Percentiles rank a stretch among this genome's conserved stretches.
These are phyloP conservation scores for Dromaius novaehollandiae DNA, from an alignment of 2,113 vertebrate genomes.

Conservation along the genomic window DNA sequence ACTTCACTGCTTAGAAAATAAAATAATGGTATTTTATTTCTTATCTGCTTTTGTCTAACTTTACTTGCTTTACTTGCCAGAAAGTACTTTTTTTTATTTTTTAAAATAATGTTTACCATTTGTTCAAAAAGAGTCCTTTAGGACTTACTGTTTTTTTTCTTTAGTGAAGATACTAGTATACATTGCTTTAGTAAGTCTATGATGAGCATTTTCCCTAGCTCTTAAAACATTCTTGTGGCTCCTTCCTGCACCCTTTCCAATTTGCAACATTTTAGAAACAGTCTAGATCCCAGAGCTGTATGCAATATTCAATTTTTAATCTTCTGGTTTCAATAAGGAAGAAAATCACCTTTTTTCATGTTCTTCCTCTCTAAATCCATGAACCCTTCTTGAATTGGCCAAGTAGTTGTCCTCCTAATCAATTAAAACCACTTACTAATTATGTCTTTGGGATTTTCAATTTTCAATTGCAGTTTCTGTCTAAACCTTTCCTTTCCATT, in stretches of 20 bases:
- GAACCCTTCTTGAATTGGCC: not conserved
- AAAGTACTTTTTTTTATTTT: not conserved
- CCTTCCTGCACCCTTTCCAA: not conserved
- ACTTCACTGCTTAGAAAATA: not conserved
- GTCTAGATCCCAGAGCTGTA: not conserved
- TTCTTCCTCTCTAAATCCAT: not conserved
- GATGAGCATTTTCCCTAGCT: not conserved
- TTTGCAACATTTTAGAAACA: not conserved
- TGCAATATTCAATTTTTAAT: not conserved
- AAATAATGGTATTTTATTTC: not conserved
- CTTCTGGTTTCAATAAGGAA: not conserved
- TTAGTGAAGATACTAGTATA: not conserved
- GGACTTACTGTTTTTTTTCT: not conserved
- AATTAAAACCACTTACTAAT: not conserved
- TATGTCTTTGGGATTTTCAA: not conserved
- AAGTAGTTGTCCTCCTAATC: not conserved
- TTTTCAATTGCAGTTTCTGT: not conserved
- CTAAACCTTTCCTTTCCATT: not conserved
- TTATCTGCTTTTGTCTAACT: not conserved
- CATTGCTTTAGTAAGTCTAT: not conserved
- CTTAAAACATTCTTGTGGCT: not conserved
- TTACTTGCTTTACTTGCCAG: not conserved
- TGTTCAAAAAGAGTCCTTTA: not conserved
- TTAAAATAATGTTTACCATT: not conserved
- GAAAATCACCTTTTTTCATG: fast-evolving